These are phyloP conservation scores for Acanthosepion lycidas DNA, from an alignment of 2,888 invertebrate species.

Conservation along the genomic window DNA sequence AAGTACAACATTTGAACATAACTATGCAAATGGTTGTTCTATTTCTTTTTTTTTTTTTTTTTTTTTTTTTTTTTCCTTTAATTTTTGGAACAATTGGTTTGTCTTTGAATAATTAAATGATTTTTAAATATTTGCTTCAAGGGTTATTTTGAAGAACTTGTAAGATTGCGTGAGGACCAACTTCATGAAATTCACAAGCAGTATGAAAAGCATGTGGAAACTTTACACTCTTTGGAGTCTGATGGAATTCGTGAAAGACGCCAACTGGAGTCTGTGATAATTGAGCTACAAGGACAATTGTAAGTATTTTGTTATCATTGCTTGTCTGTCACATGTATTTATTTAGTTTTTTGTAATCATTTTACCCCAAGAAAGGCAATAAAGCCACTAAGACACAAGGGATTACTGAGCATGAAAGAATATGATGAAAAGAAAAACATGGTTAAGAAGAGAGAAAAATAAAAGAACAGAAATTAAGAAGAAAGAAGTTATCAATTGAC, in stretches of 20 bases:
- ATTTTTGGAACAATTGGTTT: background rate
- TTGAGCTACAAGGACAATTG: slow-evolving; percentile 63
- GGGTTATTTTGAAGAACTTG: slow-evolving; percentile 66
- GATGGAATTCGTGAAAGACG: slow-evolving; percentile 55
- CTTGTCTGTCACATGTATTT: no score
- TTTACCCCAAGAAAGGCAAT: no score
- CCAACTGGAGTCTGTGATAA: slow-evolving; percentile 59
- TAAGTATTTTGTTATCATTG: slow-evolving; percentile 53
- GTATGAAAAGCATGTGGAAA: slow-evolving; percentile 52
- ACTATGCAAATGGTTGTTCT: no score
- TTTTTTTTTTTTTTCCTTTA: background rate
- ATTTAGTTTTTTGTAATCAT: no score
- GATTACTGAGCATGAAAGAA: no score
- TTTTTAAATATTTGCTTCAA: slow-evolving; percentile 48
- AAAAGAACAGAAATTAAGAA: no score
- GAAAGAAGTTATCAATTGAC: no score
- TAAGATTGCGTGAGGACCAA: slow-evolving; percentile 61
- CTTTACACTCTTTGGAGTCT: slow-evolving; percentile 54
- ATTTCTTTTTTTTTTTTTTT: background rate
- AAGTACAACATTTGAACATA: no score
- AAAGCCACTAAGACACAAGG: no score
- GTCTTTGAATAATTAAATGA: background rate
- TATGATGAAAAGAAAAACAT: no score
- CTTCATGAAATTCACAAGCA: slow-evolving; percentile 56
- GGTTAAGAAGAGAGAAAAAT: no score